Evolutionary conservation across 1,140 invertebrate species (phyloP).

Genomic region (Zaprionus gabonicus): DNA sequence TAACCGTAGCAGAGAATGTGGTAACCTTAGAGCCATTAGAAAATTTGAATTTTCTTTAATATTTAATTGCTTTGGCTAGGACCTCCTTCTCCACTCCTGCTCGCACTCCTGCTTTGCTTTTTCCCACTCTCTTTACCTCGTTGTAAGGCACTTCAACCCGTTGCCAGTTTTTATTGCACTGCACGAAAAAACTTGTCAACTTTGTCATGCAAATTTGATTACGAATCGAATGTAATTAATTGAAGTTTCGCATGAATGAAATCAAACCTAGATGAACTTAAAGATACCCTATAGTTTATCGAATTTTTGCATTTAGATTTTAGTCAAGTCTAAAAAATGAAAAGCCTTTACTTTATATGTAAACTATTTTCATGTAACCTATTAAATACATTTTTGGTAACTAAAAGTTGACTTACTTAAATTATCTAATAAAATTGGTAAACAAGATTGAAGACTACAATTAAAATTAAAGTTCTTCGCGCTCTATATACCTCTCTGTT

Average conservation of each 20-base stretch:
- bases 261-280: neutral
- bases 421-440: too few relatives aligned
- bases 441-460: too few relatives aligned
- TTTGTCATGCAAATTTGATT: conserved; percentile 29
- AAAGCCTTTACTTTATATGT: too few relatives aligned
- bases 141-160: neutral
- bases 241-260: conserved; percentile 1
- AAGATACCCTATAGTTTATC: neutral
- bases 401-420: neutral
- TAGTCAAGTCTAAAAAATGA: too few relatives aligned
- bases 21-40: neutral
- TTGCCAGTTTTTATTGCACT: neutral
- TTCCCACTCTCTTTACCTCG: neutral
- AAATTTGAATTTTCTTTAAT: conserved; percentile 7
- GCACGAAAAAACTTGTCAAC: conserved; percentile 13
- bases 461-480: neutral
- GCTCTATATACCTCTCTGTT: neutral
- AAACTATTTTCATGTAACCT: too few relatives aligned
- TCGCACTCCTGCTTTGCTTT: neutral
- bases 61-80: neutral
- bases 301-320: too few relatives aligned
- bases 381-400: too few relatives aligned
- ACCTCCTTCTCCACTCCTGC: too few relatives aligned
- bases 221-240: conserved; percentile 41
- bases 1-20: neutral